Percentiles rank a stretch among this genome's conserved stretches.
These are phyloP conservation scores for Ceratina japonica DNA, from an alignment of 1,140 invertebrate genomes.

Conservation along the genomic window DNA sequence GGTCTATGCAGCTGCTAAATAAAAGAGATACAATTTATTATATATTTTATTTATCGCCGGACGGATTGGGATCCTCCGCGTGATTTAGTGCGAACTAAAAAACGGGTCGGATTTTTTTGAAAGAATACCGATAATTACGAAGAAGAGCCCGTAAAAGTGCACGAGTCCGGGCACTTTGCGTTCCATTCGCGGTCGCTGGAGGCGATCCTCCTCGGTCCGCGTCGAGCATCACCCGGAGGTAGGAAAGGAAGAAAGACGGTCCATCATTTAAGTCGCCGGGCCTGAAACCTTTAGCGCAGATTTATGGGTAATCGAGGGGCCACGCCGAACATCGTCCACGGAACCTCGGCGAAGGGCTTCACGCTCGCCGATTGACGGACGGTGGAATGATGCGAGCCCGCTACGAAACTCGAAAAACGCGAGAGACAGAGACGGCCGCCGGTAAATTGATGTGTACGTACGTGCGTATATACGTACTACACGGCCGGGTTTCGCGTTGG, in stretches of 20 bases:
- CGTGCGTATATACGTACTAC: conserved; percentile 30
- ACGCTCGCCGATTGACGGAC: conserved; percentile 50
- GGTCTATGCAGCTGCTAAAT: background rate
- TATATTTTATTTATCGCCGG: background rate
- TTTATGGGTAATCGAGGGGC: conserved; percentile 74
- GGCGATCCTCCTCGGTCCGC: conserved; percentile 46
- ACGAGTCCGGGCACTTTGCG: conserved; percentile 55
- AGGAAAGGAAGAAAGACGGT: conserved; percentile 61
- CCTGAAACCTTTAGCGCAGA: conserved; percentile 69
- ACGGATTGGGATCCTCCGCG: conserved; percentile 41
- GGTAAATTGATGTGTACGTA: conserved; percentile 35
- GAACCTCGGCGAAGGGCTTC: conserved; percentile 38
- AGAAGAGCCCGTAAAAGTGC: conserved; percentile 56
- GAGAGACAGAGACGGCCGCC: conserved; percentile 19
- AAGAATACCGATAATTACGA: conserved; percentile 64
- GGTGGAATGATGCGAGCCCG: conserved; percentile 13
- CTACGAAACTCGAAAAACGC: conserved; percentile 48
- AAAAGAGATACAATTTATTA: conserved; percentile 5
- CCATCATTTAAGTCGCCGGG: conserved; percentile 65
- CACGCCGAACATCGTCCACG: conserved; percentile 68
- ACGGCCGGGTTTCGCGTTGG: background rate
- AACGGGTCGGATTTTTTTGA: conserved; percentile 46
- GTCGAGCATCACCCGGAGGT: conserved; percentile 54
- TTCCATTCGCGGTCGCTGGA: conserved; percentile 62
- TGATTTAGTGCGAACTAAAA: conserved; percentile 57